A percentile compares a stretch with the other conserved stretches of the same genome.
phyloP scores from a whole-genome alignment of 2,113 vertebrate genomes.

The Actenoides lindsayi region DNA sequence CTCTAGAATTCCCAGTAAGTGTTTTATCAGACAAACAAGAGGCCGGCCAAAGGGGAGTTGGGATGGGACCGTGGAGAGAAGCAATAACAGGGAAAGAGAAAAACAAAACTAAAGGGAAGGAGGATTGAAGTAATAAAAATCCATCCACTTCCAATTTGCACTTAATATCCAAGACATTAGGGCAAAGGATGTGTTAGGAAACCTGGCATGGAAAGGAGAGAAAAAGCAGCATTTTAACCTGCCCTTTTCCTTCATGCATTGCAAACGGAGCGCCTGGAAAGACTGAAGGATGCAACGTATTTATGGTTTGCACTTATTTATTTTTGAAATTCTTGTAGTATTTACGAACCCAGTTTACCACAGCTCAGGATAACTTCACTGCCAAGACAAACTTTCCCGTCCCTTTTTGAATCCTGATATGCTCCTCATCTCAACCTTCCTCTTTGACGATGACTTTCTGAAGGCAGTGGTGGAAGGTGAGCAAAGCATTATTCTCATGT shows the following conservation, averaged over 20 bases:
- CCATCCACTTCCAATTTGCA: neutral
- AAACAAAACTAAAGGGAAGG: neutral
- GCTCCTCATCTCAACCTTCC: neutral
- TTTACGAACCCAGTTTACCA: neutral
- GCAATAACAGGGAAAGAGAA: neutral
- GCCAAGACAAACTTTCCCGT: neutral
- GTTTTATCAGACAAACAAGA: neutral
- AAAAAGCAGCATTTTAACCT: neutral
- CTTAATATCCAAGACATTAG: neutral
- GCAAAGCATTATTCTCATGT: neutral
- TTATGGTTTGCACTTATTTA: neutral
- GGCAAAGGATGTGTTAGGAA: neutral
- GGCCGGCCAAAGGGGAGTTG: fast-evolving
- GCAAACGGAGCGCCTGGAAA: neutral
- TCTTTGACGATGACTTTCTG: neutral
- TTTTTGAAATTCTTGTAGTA: neutral
- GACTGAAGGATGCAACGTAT: neutral
- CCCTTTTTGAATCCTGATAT: neutral
- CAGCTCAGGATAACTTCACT: neutral
- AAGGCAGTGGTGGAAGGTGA: neutral
- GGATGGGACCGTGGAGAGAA: neutral
- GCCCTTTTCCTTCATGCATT: neutral
- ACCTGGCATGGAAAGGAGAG: neutral
- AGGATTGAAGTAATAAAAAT: neutral
- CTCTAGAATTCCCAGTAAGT: neutral